A percentile compares a stretch with the other conserved stretches of the same genome.
Conservation (phyloP, 2,113 vertebrate genomes). For the Leptobrachium ailaonicum region DNA sequence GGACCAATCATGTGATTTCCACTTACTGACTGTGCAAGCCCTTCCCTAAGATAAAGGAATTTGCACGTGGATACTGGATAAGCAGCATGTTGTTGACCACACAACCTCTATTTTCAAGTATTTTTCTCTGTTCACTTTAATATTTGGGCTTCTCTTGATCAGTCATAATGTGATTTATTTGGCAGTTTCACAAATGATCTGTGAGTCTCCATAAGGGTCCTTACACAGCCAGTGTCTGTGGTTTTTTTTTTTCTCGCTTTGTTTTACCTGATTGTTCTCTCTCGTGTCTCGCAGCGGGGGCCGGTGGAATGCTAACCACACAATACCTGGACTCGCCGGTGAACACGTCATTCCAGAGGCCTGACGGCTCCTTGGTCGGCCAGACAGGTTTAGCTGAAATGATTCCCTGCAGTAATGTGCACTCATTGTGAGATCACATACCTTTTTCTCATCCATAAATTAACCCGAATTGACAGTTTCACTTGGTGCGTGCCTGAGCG, state of each 20-base stretch:
- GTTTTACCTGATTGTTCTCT: neutral
- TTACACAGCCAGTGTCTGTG: neutral
- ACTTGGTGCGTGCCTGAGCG: neutral
- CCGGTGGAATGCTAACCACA: neutral
- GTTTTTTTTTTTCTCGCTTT: neutral
- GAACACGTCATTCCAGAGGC: neutral
- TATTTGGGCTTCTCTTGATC: neutral
- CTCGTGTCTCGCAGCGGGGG: neutral
- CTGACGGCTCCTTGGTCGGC: neutral
- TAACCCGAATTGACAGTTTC: neutral
- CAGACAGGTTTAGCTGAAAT: slow-evolving; percentile 11
- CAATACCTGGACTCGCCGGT: neutral
- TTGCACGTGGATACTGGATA: too few relatives aligned
- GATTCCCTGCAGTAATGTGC: neutral
- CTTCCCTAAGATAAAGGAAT: too few relatives aligned
- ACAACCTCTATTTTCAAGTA: too few relatives aligned
- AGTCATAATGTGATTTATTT: neutral
- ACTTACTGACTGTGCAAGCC: too few relatives aligned
- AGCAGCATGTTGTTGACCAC: too few relatives aligned
- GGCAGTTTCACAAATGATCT: neutral
- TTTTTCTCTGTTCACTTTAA: too few relatives aligned
- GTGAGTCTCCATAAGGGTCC: neutral
- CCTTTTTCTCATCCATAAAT: neutral
- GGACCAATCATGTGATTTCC: too few relatives aligned
- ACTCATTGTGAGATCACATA: neutral